A percentile compares a stretch with the other conserved stretches of the same genome.
These are phyloP conservation scores for Paralichthys olivaceus DNA, from an alignment of 2,113 vertebrate genomes.

Conservation along the genomic window DNA sequence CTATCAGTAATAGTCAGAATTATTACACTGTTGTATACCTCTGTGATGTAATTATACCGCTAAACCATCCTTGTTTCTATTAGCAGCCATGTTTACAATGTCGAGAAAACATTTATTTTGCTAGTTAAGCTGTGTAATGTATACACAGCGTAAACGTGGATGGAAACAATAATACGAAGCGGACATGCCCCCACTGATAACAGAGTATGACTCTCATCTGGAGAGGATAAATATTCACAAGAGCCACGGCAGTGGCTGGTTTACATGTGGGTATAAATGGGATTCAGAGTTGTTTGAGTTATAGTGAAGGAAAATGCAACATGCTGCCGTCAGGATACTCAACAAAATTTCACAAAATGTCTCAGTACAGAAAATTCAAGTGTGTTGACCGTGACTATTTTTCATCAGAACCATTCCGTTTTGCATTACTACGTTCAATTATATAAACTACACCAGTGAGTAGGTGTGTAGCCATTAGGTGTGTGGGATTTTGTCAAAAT, in stretches of 20 bases:
- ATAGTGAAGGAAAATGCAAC: slow-evolving; percentile 14
- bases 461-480: background rate
- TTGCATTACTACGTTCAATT: background rate
- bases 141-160: slow-evolving; percentile 29
- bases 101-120: slow-evolving; percentile 58
- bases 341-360: background rate
- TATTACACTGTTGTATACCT: background rate
- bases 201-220: slow-evolving; percentile 13
- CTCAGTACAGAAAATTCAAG: slow-evolving; percentile 18
- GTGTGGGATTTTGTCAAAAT: slow-evolving; percentile 20
- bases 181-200: slow-evolving; percentile 36
- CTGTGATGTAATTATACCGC: background rate
- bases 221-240: slow-evolving; percentile 46
- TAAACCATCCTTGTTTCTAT: slow-evolving; percentile 1
- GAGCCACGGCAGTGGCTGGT: slow-evolving; percentile 7
- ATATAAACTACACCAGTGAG: background rate
- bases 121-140: slow-evolving; percentile 26
- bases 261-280: slow-evolving; percentile 35
- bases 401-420: slow-evolving; percentile 32
- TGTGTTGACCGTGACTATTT: slow-evolving; percentile 8
- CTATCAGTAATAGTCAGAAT: background rate
- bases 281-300: slow-evolving; percentile 33
- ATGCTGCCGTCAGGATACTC: slow-evolving; percentile 1
- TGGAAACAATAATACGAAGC: slow-evolving; percentile 54
- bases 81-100: slow-evolving; percentile 22